These are phyloP conservation scores for Pseudomyrmex sp. DNA, from an alignment of 1,140 invertebrate species.

Conservation along the genomic window DNA sequence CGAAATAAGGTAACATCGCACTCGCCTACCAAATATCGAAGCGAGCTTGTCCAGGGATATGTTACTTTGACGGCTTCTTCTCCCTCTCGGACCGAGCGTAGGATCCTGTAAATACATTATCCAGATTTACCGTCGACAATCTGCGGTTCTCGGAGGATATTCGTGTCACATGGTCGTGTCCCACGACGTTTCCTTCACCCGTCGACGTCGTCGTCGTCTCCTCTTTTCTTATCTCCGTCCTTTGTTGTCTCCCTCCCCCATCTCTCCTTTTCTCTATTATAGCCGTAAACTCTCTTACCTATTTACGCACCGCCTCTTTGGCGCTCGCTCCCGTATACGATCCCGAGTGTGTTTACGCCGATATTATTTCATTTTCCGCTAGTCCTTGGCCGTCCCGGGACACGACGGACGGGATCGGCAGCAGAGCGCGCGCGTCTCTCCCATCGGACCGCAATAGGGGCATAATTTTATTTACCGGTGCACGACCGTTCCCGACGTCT, in stretches of 20 bases:
- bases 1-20: background rate
- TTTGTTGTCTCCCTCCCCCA: background rate
- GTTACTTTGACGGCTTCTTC: background rate
- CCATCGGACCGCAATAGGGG: slow-evolving; percentile 73
- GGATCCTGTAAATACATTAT: slow-evolving; percentile 77
- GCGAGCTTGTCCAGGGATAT: background rate
- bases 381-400: slow-evolving; percentile 71
- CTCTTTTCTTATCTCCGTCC: slow-evolving; percentile 4
- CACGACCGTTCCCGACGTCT: slow-evolving; percentile 60
- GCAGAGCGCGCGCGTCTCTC: slow-evolving; percentile 36
- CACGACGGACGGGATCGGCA: slow-evolving; percentile 28
- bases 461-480: slow-evolving; percentile 78
- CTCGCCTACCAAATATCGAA: background rate
- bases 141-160: slow-evolving; percentile 64
- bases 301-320: slow-evolving; percentile 71
- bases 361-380: slow-evolving; percentile 84
- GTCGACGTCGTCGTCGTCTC: too few relatives aligned
- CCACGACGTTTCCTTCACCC: slow-evolving; percentile 60
- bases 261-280: slow-evolving; percentile 31
- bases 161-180: slow-evolving; percentile 68
- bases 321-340: slow-evolving; percentile 56
- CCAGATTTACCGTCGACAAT: slow-evolving; percentile 76
- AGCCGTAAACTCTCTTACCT: slow-evolving; percentile 73
- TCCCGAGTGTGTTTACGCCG: slow-evolving; percentile 74
- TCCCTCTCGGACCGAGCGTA: background rate